These are phyloP conservation scores for Drosophila neonasuta DNA, from an alignment of 2,888 invertebrate species.

Conservation along the genomic window DNA sequence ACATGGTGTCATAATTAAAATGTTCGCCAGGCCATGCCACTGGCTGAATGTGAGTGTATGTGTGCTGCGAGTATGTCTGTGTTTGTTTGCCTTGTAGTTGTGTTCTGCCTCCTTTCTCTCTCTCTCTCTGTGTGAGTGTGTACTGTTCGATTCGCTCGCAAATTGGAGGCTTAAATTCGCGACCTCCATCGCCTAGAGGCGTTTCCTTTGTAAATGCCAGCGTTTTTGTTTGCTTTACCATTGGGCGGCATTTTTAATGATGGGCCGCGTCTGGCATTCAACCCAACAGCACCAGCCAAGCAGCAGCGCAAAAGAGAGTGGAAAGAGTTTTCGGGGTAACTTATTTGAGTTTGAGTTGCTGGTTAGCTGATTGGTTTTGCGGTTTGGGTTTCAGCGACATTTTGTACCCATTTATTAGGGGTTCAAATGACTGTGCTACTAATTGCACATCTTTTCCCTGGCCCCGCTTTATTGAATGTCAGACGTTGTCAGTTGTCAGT, in stretches of 20 bases:
- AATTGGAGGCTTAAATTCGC: constrained; percentile 54
- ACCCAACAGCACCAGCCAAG: neutral
- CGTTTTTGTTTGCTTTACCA: constrained; percentile 49
- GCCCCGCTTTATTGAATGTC: neutral
- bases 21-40: constrained; percentile 57
- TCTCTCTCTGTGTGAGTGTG: constrained; percentile 17
- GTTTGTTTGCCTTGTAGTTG: constrained; percentile 37
- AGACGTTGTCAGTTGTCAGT: constrained; percentile 1
- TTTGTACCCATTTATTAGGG: constrained; percentile 39
- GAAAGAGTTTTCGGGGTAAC: neutral
- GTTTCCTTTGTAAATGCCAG: constrained; percentile 48
- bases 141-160: constrained; percentile 52
- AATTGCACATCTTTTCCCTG: constrained; percentile 30
- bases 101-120: neutral
- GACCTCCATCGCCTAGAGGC: constrained; percentile 41
- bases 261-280: constrained; percentile 26
- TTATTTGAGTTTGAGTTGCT: constrained; percentile 18
- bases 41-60: constrained; percentile 15
- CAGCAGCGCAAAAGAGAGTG: neutral
- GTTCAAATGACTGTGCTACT: constrained; percentile 23
- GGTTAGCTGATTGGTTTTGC: constrained; percentile 63
- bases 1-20: constrained; percentile 78
- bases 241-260: constrained; percentile 64
- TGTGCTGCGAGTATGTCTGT: constrained; percentile 7
- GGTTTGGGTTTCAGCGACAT: constrained; percentile 34